phyloP scores from a whole-genome alignment of 1,140 invertebrate genomes.

The Stegodyphus mimosarum region DNA sequence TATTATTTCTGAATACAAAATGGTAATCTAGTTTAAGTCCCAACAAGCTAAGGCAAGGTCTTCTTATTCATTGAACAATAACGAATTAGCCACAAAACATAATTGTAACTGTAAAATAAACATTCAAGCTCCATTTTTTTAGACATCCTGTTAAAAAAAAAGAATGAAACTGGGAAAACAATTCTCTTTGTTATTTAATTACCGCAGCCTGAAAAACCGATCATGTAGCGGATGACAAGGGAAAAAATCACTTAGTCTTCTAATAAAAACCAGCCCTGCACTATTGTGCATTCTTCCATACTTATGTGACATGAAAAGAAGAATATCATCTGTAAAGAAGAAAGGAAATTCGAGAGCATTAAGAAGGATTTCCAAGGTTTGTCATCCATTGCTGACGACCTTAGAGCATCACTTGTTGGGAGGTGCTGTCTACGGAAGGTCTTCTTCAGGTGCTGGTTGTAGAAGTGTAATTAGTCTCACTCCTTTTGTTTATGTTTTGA shows the following conservation, averaged over 20 bases:
- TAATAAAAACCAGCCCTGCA: not conserved
- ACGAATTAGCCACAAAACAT: too few species aligned
- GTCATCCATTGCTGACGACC: conserved; percentile 14
- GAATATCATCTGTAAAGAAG: not conserved
- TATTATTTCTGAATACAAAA: too few species aligned
- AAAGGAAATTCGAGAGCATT: conserved; percentile 38
- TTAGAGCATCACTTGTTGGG: not conserved
- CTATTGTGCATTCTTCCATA: not conserved
- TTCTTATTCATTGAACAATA: too few species aligned
- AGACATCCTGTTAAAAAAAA: too few species aligned
- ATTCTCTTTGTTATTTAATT: too few species aligned
- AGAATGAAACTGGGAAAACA: too few species aligned
- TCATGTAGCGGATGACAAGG: not conserved
- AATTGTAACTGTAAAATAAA: too few species aligned
- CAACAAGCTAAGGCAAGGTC: too few species aligned
- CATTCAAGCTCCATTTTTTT: too few species aligned
- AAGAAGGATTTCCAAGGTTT: conserved; percentile 20
- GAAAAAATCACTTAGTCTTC: not conserved
- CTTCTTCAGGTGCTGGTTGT: conserved; percentile 10
- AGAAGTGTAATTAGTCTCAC: conserved; percentile 3
- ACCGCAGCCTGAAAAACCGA: too few species aligned
- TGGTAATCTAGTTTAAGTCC: too few species aligned
- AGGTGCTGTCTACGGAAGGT: conserved; percentile 36
- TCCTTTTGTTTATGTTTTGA: conserved; percentile 19
- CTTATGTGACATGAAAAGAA: too few species aligned